Evolutionary conservation across 2,797 vertebrate species (phyloP), one percentile per base, ranked within the genome.

Genomic region (Oreortyx pictus): DNA sequence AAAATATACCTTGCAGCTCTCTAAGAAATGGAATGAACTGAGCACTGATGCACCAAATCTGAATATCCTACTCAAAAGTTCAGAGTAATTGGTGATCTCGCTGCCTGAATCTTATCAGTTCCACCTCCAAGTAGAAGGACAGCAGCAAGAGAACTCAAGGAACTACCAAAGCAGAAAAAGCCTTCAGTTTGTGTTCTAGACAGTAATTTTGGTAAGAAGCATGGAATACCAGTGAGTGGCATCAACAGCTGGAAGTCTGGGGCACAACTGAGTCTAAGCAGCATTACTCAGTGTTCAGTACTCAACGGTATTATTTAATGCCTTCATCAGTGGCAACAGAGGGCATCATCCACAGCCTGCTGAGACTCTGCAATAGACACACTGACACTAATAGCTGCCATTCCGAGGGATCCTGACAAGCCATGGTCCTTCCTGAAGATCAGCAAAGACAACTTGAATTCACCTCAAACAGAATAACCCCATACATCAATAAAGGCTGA

Each of bases 311-410:
- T 4, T 57, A 44, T 50, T 54, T 46, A 70, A 50, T 31, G n/a
- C 19, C 15, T 60, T 73, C 46, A 39, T 7, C 39, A 68, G 7
- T 15, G 52, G 39, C 14, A 72, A 73, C 29, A 72, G 41, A 80
- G 24, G 4, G 43, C 18, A 56, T 33, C 24, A 3, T 46, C 19
- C 1, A 0, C n/a, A 71, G 25, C n/a, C 33, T 41, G 3, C 22
- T 33, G 41, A 33, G 15, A 62, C 24, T 39, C 16, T n/a, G 2
- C 6, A 60, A 33, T n/a, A n/a, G 62, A 17, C 18, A 17, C 7
- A 9, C 8, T 84, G 17, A 47, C 0, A 5, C n/a, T 6, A 5
- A 22, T 31, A 23, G 25, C 29, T 87, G 33, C 27, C 44, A 2
- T 41, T 80, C 31, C 54, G 33, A 81, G 20, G 17, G 24, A 70